These are phyloP conservation scores for Danio aesculapii DNA, from an alignment of 2,797 vertebrate genomes.

Conservation along the genomic window DNA sequence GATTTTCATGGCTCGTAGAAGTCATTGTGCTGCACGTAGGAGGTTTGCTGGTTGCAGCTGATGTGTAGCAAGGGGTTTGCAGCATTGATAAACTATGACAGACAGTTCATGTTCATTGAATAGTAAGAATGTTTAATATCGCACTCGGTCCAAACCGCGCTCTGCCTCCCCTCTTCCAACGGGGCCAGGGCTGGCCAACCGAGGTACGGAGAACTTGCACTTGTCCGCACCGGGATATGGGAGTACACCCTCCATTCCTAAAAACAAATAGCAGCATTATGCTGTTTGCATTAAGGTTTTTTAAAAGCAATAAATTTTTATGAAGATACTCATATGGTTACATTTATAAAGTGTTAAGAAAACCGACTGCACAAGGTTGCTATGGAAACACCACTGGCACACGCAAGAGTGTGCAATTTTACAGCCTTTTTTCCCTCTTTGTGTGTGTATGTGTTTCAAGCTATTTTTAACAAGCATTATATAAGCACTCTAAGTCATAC, in stretches of 20 bases:
- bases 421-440: constrained; percentile 32
- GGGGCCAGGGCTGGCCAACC: too few species aligned
- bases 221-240: too few species aligned
- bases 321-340: constrained; percentile 51
- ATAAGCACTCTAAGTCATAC: constrained; percentile 71
- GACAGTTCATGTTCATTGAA: too few species aligned
- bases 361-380: constrained; percentile 71
- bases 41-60: too few species aligned
- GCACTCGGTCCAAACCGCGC: too few species aligned
- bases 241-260: not conserved
- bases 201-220: too few species aligned
- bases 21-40: too few species aligned
- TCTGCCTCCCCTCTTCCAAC: too few species aligned
- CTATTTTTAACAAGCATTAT: constrained; percentile 80
- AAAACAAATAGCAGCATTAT: not conserved
- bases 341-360: constrained; percentile 64
- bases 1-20: too few species aligned
- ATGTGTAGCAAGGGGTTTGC: too few species aligned
- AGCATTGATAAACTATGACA: too few species aligned
- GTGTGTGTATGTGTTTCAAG: constrained; percentile 56
- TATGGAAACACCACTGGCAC: constrained; percentile 80
- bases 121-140: too few species aligned
- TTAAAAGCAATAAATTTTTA: constrained; percentile 25
- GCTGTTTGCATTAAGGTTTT: not conserved
- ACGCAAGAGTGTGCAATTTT: constrained; percentile 68